A percentile compares a stretch with the other conserved stretches of the same genome.
Evolutionary conservation across 2,797 vertebrate species (phyloP).

Genomic region (Sebastiscus tertius): DNA sequence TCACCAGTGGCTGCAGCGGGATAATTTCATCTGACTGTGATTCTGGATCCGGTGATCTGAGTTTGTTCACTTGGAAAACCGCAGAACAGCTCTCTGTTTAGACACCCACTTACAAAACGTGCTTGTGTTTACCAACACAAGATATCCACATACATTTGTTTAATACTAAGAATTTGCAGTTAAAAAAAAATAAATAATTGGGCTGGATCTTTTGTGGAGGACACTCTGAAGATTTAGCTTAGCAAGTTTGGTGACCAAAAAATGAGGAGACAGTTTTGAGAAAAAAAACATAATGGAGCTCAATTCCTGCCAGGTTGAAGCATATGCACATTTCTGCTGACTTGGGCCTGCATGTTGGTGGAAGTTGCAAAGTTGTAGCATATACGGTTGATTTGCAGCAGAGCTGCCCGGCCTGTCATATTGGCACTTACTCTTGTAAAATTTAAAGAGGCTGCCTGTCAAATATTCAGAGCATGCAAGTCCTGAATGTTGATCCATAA

Average conservation of each 20-base stretch:
- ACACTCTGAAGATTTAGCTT: too few species aligned
- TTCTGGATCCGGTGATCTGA: slow-evolving; percentile 28
- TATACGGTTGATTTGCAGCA: too few species aligned
- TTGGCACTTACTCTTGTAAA: not conserved
- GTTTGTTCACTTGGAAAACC: slow-evolving; percentile 42
- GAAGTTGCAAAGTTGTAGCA: too few species aligned
- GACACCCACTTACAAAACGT: not conserved
- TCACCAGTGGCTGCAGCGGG: slow-evolving; percentile 32
- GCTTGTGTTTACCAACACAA: not conserved
- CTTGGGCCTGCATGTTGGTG: too few species aligned
- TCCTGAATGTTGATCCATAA: not conserved
- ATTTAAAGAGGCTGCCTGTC: not conserved
- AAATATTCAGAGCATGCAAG: fast-evolving
- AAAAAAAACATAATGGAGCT: too few species aligned
- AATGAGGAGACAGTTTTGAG: too few species aligned
- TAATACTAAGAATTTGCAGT: not conserved
- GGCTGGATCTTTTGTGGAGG: too few species aligned
- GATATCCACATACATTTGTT: not conserved
- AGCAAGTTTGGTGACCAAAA: too few species aligned
- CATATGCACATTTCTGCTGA: too few species aligned
- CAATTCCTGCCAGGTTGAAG: too few species aligned
- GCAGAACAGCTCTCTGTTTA: not conserved
- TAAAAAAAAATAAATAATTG: too few species aligned
- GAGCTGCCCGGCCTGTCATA: too few species aligned
- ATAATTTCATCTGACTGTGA: slow-evolving; percentile 51